A percentile compares a stretch with the other conserved stretches of the same genome.
These are phyloP conservation scores for Ichneumon xanthorius DNA, from an alignment of 2,888 invertebrate genomes.

Conservation along the genomic window DNA sequence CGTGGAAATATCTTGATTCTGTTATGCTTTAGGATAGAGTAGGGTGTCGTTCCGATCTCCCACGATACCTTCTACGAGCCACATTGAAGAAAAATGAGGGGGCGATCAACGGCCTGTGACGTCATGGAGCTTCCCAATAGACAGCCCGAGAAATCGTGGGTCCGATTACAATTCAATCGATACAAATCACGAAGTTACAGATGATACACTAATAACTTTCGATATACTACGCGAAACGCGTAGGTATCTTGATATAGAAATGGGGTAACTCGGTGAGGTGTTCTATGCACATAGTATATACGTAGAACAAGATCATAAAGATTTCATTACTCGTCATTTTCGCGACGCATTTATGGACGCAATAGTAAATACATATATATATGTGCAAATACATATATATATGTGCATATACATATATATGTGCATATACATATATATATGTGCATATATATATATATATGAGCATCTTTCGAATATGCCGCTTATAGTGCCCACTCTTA, in stretches of 20 bases:
- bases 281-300: not conserved
- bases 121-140: not conserved
- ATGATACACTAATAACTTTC: not conserved
- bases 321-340: conserved; percentile 34
- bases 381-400: too few relatives aligned
- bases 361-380: conserved; percentile 13
- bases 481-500: conserved; percentile 25
- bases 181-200: not conserved
- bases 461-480: conserved; percentile 8
- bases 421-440: not conserved
- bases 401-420: not conserved
- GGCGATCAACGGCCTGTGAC: not conserved
- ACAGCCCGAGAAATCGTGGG: not conserved
- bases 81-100: not conserved
- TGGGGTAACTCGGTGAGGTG: not conserved
- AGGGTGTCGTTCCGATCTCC: too few relatives aligned
- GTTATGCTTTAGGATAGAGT: too few relatives aligned
- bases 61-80: not conserved
- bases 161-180: not conserved
- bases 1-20: too few relatives aligned
- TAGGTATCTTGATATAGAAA: conserved; percentile 4
- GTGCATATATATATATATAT: not conserved
- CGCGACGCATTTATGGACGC: conserved; percentile 10
- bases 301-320: conserved; percentile 4
- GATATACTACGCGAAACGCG: not conserved